Evolutionary conservation across 2,113 vertebrate genomes (phyloP), one percentile per base, ranked within the genome.

Genomic region (Potamarius usumacintae): DNA sequence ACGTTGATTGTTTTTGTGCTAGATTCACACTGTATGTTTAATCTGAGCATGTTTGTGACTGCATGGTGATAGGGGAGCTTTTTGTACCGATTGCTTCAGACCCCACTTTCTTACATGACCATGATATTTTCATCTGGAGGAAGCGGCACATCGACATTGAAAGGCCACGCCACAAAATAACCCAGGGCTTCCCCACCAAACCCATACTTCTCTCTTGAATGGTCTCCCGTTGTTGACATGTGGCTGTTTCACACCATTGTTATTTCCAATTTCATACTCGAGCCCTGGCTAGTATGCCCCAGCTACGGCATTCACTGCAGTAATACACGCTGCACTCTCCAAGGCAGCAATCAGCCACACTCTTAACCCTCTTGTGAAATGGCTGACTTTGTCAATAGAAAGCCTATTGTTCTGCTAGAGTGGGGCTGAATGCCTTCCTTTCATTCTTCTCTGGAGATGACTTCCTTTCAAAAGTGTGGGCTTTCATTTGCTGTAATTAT

Each of bases 331-430:
- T 3, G 92, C 91, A 91, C 91, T 92, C 93, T 93, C 92, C 17
- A 90, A 89, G 87, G 87, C 92, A 92, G 91, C 89, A 86, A 93
- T 92, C 87, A 87, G 91, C 92, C 89, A 62, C 91, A 92, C 90
- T 93, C 91, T 92, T 91, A 92, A 90, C 92, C 85, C 94, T 89
- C 88, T 85, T 89, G 91, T 92, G 92, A 94, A 94, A 95, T 93
- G 93, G 93, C 92, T 89, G 92, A 92, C 92, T 93, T 93, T 92
- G 93, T 93, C 94, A 94, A 94, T 94, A 92, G 92, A 93, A 93
- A 92, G 92, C 92, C 85, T 87, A 89, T 90, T 90, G 90, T 90
- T 90, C 89, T 90, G 88, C 88, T 85, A 87, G 89, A 90, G 85
- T 89, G 86, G 60, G 87, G 69, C 87, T 90, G 85, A 90, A 90